A percentile compares a stretch with the other conserved stretches of the same genome.
phyloP scores from a whole-genome alignment of 2,797 vertebrate genomes.

The Tenualosa ilisha region DNA sequence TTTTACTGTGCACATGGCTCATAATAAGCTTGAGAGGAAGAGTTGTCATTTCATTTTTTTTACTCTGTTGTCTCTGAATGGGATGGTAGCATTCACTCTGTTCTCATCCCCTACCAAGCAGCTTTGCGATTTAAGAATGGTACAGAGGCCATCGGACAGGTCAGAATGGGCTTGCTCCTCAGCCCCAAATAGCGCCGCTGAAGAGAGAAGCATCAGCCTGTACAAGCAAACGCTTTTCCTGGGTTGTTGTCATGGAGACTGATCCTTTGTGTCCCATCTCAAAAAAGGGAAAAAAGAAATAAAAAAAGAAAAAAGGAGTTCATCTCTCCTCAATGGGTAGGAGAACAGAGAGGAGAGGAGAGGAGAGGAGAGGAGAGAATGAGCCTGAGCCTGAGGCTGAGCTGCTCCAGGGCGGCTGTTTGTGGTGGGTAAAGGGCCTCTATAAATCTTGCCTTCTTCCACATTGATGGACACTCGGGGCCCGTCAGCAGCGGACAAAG shows the following conservation, averaged over 20 bases:
- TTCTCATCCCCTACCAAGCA: background rate
- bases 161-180: background rate
- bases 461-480: background rate
- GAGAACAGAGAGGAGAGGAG: conserved; percentile 3
- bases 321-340: conserved; percentile 49
- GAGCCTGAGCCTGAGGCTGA: conserved; percentile 35
- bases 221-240: conserved; percentile 46
- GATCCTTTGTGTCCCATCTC: conserved; percentile 50
- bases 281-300: conserved; percentile 24
- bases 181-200: conserved; percentile 39
- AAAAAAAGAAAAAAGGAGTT: conserved; percentile 41
- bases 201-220: conserved; percentile 40
- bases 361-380: conserved; percentile 9
- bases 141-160: background rate
- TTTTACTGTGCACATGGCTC: conserved; percentile 2
- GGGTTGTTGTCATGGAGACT: conserved; percentile 52
- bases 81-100: background rate
- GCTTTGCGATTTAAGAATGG: background rate
- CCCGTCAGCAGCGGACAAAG: background rate
- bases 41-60: background rate
- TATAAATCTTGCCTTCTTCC: background rate
- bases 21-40: background rate
- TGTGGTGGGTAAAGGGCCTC: background rate
- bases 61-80: background rate
- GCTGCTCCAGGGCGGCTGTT: background rate